These are phyloP conservation scores for Felis chaus DNA, from an alignment of 2,113 vertebrate genomes.

Conservation along the genomic window DNA sequence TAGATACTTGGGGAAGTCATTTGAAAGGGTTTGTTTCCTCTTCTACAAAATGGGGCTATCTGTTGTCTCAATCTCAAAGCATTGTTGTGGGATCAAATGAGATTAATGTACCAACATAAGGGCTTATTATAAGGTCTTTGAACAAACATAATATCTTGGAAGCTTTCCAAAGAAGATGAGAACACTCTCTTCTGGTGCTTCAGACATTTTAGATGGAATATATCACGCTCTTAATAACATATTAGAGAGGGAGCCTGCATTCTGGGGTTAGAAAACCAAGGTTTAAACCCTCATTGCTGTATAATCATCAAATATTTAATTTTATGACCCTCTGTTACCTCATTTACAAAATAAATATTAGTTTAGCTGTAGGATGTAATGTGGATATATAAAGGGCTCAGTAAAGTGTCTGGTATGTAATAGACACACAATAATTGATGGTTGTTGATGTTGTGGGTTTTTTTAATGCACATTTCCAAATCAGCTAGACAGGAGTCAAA, in stretches of 20 bases:
- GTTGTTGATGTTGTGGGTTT: not conserved
- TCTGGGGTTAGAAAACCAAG: not conserved
- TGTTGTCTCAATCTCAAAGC: conserved; percentile 4
- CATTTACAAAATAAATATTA: conserved; percentile 16
- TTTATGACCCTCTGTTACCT: not conserved
- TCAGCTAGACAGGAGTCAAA: not conserved
- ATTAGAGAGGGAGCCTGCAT: not conserved
- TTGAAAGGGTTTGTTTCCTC: not conserved
- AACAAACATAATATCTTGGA: not conserved
- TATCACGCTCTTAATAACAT: not conserved
- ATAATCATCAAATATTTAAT: not conserved
- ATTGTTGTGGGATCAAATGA: not conserved
- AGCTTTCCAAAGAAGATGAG: not conserved
- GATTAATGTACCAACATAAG: not conserved
- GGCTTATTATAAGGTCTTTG: not conserved
- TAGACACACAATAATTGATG: not conserved
- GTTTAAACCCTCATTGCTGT: not conserved
- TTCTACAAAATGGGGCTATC: not conserved
- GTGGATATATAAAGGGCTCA: not conserved
- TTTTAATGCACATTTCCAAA: conserved; percentile 27
- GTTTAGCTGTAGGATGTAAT: not conserved
- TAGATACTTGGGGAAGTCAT: not conserved
- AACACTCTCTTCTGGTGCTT: not conserved
- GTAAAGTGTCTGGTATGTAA: not conserved
- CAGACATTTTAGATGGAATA: not conserved